Base-by-base conservation (phyloP, 2,797 vertebrate species). In the Pseudochaenichthys georgianus region DNA sequence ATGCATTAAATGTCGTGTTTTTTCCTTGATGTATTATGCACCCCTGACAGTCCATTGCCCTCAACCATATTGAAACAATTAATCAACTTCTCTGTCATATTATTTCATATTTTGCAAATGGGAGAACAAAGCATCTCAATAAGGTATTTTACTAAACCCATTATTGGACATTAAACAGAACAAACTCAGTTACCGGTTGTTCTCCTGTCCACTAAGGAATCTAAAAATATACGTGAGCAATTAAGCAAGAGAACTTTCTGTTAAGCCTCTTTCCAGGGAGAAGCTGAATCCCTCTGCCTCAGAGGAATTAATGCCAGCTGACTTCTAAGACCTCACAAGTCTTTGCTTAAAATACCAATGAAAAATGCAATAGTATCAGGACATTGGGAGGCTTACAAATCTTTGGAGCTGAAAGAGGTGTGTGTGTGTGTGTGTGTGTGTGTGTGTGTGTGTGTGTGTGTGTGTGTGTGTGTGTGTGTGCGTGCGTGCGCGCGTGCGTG, bases 251-350 rank as follows among this genome's bases (percentile, higher is more conserved):
- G 75, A 88, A 91, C 78, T 86, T 90, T 90, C 71, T 84, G 86
- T 79, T 92, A 91, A 92, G 88, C 89, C 71, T 84, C 88, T 92
- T 93, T 92, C 59, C 83, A 85, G 84, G 64, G 79, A 93, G 84
- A 88, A 73, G 81, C 78, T 78, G 76, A 93, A 88, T 91, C 83
- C 77, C 61, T 77, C 73, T 31, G 80, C 85, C 89, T 90, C 84
- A 47, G 70, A 91, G 91, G 92, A 94, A 94, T 94, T 92, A 88
- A 84, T 87, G 88, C 88, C 93, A 92, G 89, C 93, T 93, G 92
- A 93, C 87, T 93, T 90, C 80, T 93, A 92, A 95, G 91, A 91
- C 88, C 91, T 87, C 87, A 88, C 82, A 90, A 90, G 84, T 88
- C 86, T 88, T 92, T 84, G 84, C 89, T 94, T 90, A 89, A 94